phyloP scores from a whole-genome alignment of 2,888 invertebrate genomes.

The Xanthia icteritia region DNA sequence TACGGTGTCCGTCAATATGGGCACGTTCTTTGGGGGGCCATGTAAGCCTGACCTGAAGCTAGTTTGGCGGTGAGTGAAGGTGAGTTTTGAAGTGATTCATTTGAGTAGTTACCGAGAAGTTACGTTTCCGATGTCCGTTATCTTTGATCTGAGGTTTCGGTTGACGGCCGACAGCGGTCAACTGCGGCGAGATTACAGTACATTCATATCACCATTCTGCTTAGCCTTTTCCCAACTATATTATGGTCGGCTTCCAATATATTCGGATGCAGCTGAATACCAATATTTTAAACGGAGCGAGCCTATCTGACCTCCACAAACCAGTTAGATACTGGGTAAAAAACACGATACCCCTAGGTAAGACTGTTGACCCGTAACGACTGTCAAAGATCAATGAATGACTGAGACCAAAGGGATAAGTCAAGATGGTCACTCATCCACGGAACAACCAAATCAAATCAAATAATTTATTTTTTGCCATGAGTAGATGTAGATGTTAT shows the following conservation, averaged over 20 bases:
- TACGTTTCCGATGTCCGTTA: conserved; percentile 52
- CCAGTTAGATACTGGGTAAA: too few relatives aligned
- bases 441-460: too few relatives aligned
- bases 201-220: background rate
- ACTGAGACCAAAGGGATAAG: too few relatives aligned
- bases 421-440: background rate
- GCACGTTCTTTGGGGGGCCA: too few relatives aligned
- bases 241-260: background rate
- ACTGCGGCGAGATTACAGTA: conserved; percentile 10
- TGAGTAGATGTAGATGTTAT: too few relatives aligned
- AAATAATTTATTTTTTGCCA: too few relatives aligned
- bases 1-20: too few relatives aligned
- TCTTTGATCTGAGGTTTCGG: conserved; percentile 37
- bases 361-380: background rate
- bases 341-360: background rate
- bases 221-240: background rate
- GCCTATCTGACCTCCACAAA: background rate
- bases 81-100: conserved; percentile 30
- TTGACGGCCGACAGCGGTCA: conserved; percentile 48
- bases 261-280: background rate
- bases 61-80: too few relatives aligned
- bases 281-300: background rate
- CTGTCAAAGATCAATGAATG: background rate
- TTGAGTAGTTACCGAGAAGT: conserved; percentile 35
- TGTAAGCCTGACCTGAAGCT: too few relatives aligned